These are phyloP conservation scores for Gonocerus acuteangulatus DNA, from an alignment of 2,888 invertebrate genomes.

Conservation along the genomic window DNA sequence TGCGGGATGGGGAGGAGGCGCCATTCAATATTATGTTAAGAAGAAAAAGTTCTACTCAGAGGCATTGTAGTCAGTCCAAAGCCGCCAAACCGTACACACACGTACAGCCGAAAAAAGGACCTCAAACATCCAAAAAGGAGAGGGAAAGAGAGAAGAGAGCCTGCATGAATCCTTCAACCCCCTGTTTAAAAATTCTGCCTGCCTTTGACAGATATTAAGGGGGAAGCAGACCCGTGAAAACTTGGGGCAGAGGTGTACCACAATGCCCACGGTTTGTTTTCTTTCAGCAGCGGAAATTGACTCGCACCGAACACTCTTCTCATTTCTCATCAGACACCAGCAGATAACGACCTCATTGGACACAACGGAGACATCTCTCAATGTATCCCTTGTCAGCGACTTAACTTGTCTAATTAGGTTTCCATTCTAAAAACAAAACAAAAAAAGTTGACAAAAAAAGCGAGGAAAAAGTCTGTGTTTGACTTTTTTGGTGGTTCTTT, in stretches of 20 bases:
- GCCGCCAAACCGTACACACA: constrained; percentile 2
- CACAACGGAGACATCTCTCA: too few species aligned
- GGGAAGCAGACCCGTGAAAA: constrained; percentile 25
- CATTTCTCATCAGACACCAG: not conserved
- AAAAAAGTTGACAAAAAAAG: not conserved
- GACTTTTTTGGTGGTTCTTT: too few species aligned
- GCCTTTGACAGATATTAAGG: constrained; percentile 37
- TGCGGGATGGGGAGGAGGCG: not conserved
- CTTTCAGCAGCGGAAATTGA: constrained; percentile 29
- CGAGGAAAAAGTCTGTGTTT: not conserved
- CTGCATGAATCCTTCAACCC: not conserved
- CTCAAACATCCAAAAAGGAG: constrained; percentile 1
- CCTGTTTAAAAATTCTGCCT: constrained; percentile 33
- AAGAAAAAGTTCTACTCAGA: constrained; percentile 21
- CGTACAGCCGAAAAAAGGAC: not conserved
- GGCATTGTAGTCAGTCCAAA: constrained; percentile 1
- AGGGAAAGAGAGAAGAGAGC: constrained; percentile 19
- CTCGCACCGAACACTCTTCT: not conserved
- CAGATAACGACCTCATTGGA: too few species aligned
- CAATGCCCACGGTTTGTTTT: constrained; percentile 19
- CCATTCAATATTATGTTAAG: constrained; percentile 30
- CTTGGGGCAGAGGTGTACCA: constrained; percentile 8
- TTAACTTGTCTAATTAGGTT: constrained; percentile 16
- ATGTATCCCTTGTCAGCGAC: not conserved
- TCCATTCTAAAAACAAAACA: constrained; percentile 2